A percentile compares a stretch with the other conserved stretches of the same genome.
Conservation (phyloP, 1,140 invertebrate genomes). For the Calliopsis andreniformis region DNA sequence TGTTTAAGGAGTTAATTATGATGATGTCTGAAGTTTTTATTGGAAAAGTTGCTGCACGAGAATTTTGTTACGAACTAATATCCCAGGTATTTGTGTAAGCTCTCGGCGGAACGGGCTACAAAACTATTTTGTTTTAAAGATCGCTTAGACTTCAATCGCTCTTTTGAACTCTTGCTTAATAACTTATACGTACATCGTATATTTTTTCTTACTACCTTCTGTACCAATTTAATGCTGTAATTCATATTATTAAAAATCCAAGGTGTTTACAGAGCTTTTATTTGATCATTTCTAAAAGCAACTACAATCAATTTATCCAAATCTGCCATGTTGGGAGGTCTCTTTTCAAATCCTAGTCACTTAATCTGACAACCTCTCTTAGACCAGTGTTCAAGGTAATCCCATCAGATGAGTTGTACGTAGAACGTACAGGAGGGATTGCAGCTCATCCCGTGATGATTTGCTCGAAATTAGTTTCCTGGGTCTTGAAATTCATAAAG, state of each 20-base stretch:
- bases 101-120: constrained; percentile 6
- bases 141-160: constrained; percentile 24
- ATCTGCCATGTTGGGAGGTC: too few relatives aligned
- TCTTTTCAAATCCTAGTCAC: too few relatives aligned
- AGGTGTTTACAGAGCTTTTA: too few relatives aligned
- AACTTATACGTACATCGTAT: too few relatives aligned
- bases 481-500: constrained; percentile 23
- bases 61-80: constrained; percentile 51
- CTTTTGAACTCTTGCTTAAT: background rate
- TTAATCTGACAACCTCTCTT: too few relatives aligned
- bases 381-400: background rate
- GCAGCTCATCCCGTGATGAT: background rate
- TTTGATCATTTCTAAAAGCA: too few relatives aligned
- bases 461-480: constrained; percentile 8
- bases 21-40: constrained; percentile 48
- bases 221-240: too few relatives aligned
- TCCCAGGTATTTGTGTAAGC: constrained; percentile 43
- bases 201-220: too few relatives aligned
- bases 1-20: constrained; percentile 38
- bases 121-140: constrained; percentile 23
- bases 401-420: background rate
- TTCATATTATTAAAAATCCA: too few relatives aligned
- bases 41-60: constrained; percentile 44
- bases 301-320: too few relatives aligned
- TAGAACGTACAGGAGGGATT: background rate